Evolutionary conservation across 2,888 invertebrate species (phyloP), one percentile per base, ranked within the genome.

Genomic region (Spodoptera picta): DNA sequence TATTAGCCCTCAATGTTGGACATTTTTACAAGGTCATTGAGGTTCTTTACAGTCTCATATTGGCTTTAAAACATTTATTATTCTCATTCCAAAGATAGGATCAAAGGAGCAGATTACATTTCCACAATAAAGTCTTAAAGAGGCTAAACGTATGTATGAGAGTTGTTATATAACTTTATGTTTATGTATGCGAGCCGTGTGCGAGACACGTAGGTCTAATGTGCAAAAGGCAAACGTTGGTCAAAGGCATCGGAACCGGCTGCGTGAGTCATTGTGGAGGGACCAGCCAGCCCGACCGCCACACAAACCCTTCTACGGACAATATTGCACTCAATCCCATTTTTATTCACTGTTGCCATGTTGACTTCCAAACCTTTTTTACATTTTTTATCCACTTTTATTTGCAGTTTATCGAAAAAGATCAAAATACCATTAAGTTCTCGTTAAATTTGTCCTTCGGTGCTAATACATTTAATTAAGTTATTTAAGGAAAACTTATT

Each of bases 261-360:
- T 84, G 74, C 66, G 80, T 90, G 90, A 90, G 77, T 90, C 90
- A 90, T 83, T 83, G 81, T 78, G 74, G 75, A 77, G 73, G 79
- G 69, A 69, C 75, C 73, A 74, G 75, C 58, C 64, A 9, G 36
- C 36, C 6, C 47, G 24, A 24, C 24, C 61, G 77, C 82, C 75
- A 65, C 45, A 62, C 60, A 68, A 80, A 78, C 69, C 80, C 77
- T 80, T 79, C 81, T 76, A 69, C 61, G 76, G 75, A 65, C 31
- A 60, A 65, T 69, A 73, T 70, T 67, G 73, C 62, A 73, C 70
- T 75, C 60, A 48, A 67, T 69, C 62, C 50, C 48, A 62, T 53
- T 70, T 70, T 64, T 66, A 64, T 58, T 50, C 24, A 24, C 42
- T 54, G 50, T 54, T 52, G 60, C 58, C 58, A 54, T 47, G 53